Base-by-base conservation (phyloP, 2,797 vertebrate species). In the Anguilla obscura region DNA sequence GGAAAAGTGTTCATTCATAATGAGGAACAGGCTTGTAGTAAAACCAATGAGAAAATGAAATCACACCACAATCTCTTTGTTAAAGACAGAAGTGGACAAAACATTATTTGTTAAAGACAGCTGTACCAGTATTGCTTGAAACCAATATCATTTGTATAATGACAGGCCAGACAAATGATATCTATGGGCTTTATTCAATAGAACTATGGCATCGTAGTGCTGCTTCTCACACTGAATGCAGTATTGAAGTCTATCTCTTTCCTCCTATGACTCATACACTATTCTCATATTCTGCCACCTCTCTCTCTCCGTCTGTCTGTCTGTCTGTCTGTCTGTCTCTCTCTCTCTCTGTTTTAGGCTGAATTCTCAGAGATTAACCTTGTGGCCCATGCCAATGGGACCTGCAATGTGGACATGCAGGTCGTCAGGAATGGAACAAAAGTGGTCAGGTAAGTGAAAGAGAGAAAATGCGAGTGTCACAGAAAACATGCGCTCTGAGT, bases 281-380 rank as follows among this genome's bases (percentile, higher is more conserved):
- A 74, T 27, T 30, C 14, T n/a, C 63, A 69, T 69, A 24, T 69
- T 69, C n/a, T 69, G 63, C 63, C 63, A 69, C 24, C 63, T 69
- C 24, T 69, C 63, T 74, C 69, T 16, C 10, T 52, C 10, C 10
- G 0, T 52, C 50, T 52, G 7, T 52, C 50, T 45, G 40, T 45
- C 66, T 30, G n/a, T 27, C 66, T 63, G 16, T 63, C 16, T 45
- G n/a, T 9, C 5, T 48, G 10, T 36, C 0, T 85, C 63, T 21
- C 10, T 76, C 1, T 85, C 0, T 92, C 54, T 89, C 54, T 89
- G 69, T 93, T 90, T 0, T 36, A 99, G 99, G 99, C 98, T 1
- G 98, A 99, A 91, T 99, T 99, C 94, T 98, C 98, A 33, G 98
- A 99, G 92, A 94, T 99, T 91, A 99, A 98, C 93, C 96, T 99